Evolutionary conservation across 2,888 invertebrate genomes (phyloP), one percentile per base, ranked within the genome.

Genomic region (Diarsia rubi): DNA sequence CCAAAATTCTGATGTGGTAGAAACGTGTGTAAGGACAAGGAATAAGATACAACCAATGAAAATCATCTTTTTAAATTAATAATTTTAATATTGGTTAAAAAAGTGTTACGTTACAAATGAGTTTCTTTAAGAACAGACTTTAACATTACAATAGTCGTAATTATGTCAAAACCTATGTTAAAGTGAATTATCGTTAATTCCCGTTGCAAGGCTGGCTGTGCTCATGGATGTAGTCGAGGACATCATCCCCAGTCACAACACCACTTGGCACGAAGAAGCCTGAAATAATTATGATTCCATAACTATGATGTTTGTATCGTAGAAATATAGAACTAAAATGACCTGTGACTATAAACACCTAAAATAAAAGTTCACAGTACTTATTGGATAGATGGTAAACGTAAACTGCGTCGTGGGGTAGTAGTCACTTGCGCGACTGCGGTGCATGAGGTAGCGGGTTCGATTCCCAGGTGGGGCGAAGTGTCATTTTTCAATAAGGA

Each of bases 231-330:
- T 86, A 89, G 69, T 87, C 80, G n/a, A 89, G 78, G 24, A 89
- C 75, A n/a, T 88, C 81, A 42, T 89, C 86, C 2, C 82, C 88
- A 1, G 84, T 87, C 24, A 82, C 88, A 31, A 89, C 87, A 37
- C 79, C 80, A 63, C 79, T 83, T 31, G 89, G 81, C 4, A 71
- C 47, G 70, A 89, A 89, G 66, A 76, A 70, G 42, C 65, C 89
- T 89, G 82, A 62, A 89, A 89, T 71, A 69, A 78, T 1, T 9
- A 24, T 45, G 27, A 47, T 31, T 57, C 6, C 19, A 14, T 66
- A 60, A 52, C 11, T 59, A 14, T 62, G 19, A 24, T 44, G 24
- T 14, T n/a, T n/a, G 14, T 4, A 49, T 16, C 21, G 8, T 21
- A 70, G 21, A 27, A 3, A n/a, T 5, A 27, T 27, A 57, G 27